phyloP scores from a whole-genome alignment of 2,888 invertebrate genomes.

The Drosophila greeni region DNA sequence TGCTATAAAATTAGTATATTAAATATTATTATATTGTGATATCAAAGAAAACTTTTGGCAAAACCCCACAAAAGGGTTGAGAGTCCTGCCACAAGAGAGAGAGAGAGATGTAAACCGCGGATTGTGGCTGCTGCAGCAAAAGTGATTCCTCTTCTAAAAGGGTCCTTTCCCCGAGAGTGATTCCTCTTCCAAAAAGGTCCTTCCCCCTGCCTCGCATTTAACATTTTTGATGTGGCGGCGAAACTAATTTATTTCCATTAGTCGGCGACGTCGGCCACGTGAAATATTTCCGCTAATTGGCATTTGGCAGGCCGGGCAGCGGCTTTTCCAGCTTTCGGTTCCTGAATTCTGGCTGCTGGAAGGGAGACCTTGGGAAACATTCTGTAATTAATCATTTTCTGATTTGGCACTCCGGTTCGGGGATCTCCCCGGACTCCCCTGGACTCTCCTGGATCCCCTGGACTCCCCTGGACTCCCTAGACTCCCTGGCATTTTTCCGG shows the following conservation, averaged over 20 bases:
- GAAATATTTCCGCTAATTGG: slow-evolving; percentile 67
- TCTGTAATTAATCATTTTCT: slow-evolving; percentile 68
- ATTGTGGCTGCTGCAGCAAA: too few species aligned
- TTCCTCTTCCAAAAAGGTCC: too few species aligned
- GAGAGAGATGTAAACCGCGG: not conserved
- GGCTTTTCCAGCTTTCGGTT: not conserved
- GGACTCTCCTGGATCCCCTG: not conserved
- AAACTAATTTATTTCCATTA: slow-evolving; percentile 65
- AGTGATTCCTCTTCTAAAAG: too few species aligned
- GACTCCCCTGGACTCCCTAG: not conserved
- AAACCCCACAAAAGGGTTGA: not conserved
- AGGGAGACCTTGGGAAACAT: slow-evolving; percentile 25
- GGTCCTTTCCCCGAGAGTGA: too few species aligned
- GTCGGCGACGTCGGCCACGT: slow-evolving; percentile 36
- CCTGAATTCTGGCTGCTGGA: not conserved
- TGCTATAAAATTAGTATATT: not conserved
- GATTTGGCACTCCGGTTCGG: slow-evolving; percentile 60
- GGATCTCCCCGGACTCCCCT: too few species aligned
- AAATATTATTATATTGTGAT: too few species aligned
- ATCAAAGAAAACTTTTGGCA: not conserved
- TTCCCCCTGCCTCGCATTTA: too few species aligned
- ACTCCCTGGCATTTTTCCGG: slow-evolving; percentile 34
- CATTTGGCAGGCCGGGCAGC: slow-evolving; percentile 53
- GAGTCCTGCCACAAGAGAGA: too few species aligned
- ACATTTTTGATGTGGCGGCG: slow-evolving; percentile 40